Evolutionary conservation across 53 echinoderm and acorn worm genomes (phyloP), one percentile per base, ranked within the genome.

Genomic region (Glandiceps talaboti): DNA sequence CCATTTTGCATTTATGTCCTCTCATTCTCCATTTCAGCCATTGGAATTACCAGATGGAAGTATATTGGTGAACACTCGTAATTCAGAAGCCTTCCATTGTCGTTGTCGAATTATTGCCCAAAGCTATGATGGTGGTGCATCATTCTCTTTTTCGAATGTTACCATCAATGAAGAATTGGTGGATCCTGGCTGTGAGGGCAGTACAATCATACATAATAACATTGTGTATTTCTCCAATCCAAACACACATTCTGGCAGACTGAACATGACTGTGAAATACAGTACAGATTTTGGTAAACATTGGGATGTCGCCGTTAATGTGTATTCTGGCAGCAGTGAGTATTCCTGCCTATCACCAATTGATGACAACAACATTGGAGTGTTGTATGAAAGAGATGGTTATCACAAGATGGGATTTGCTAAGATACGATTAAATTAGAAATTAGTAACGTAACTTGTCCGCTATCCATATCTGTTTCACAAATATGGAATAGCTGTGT

Each of bases 211-310:
- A 30, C 89, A 91, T 30, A 82, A 85, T 1, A 73, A 76, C 28
- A 64, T 76, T n/a, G 74, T 94, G 32, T 94, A 82, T 77, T 91
- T 94, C 33, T 89, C 91, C 25, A 91, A 94, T 33, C 85, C 94
- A 27, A 80, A 79, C 20, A 85, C 79, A 74, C 45, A 79, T 0
- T 33, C 32, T 0, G 32, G 77, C 26, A 79, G 94, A 27, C 75
- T 87, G 0, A 89, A 94, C 27, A 89, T 94, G 81, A 91, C 91
- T 0, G 64, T 94, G 26, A 83, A 89, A 27, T 91, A 89, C 89
- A 94, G 94, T 77, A 1, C 28, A 1, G 84, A 94, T 45, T 85
- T 28, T 0, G 94, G 94, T 1, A 74, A 31, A 20, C 77, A 86
- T 20, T 94, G 94, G 94, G 83, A 79, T 20, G 80, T 78, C 26